A percentile compares a stretch with the other conserved stretches of the same genome.
phyloP scores from a whole-genome alignment of 2,888 invertebrate species.

The Helicoverpa assulta region DNA sequence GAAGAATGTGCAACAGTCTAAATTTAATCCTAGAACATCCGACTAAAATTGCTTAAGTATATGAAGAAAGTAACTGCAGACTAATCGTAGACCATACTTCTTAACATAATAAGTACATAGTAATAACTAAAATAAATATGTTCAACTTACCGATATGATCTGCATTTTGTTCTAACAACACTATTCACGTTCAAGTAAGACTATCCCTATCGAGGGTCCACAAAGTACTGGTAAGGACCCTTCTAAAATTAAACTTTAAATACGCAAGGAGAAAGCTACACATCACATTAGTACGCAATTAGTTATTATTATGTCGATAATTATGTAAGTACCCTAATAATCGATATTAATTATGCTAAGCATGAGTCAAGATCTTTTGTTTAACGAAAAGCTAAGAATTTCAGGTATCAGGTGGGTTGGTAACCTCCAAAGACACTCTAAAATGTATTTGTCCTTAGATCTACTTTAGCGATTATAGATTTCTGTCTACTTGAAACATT shows the following conservation, averaged over 20 bases:
- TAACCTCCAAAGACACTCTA: too few species aligned
- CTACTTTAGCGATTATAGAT: too few species aligned
- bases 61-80: too few species aligned
- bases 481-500: too few species aligned
- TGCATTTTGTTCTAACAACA: constrained; percentile 41
- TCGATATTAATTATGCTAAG: neutral
- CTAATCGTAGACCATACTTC: too few species aligned
- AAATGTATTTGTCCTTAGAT: too few species aligned
- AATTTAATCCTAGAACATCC: too few species aligned
- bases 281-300: constrained; percentile 35
- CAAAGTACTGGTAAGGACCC: constrained; percentile 34
- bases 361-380: constrained; percentile 1
- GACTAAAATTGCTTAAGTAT: too few species aligned
- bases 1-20: too few species aligned
- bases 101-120: too few species aligned
- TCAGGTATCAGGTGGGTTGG: neutral
- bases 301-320: constrained; percentile 26
- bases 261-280: constrained; percentile 45
- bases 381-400: neutral
- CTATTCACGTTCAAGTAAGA: constrained; percentile 8
- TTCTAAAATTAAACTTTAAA: constrained; percentile 47
- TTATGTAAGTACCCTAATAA: constrained; percentile 30
- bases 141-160: constrained; percentile 41
- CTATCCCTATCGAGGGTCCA: constrained; percentile 28
- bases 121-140: neutral